These are phyloP conservation scores for Heloderma charlesbogerti DNA, from an alignment of 2,113 vertebrate species.

Conservation along the genomic window DNA sequence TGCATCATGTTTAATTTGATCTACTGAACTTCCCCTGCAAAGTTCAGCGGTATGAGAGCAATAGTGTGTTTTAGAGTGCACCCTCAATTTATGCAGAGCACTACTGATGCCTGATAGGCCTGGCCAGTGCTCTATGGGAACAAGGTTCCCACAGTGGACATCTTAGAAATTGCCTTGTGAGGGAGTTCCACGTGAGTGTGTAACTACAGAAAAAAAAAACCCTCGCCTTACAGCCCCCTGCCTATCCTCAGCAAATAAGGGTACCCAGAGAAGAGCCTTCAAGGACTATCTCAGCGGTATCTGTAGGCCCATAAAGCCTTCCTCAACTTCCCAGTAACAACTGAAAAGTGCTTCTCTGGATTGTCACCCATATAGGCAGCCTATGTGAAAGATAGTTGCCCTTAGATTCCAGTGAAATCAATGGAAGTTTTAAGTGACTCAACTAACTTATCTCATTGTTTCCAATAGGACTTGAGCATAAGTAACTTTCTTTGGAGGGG, in stretches of 20 bases:
- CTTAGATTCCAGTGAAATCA: neutral
- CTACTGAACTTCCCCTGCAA: neutral
- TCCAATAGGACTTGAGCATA: neutral
- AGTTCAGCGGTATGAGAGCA: neutral
- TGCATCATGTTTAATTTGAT: neutral
- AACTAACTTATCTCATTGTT: neutral
- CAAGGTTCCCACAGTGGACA: too few species aligned
- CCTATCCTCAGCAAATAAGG: neutral
- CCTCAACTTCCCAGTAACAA: neutral
- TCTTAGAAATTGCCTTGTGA: neutral
- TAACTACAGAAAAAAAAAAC: neutral
- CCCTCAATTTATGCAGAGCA: neutral
- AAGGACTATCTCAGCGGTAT: neutral
- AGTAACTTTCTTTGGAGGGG: too few species aligned
- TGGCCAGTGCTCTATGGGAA: neutral
- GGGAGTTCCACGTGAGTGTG: neutral
- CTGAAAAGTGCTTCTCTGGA: neutral
- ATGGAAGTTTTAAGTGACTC: too few species aligned
- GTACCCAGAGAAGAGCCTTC: neutral
- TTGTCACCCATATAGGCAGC: neutral
- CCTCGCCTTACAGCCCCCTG: neutral
- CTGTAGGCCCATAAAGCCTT: neutral
- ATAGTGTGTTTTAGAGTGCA: neutral
- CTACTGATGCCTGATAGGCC: too few species aligned
- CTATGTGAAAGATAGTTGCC: neutral